phyloP scores from a whole-genome alignment of 1,140 invertebrate genomes.

The Microplitis mediator region DNA sequence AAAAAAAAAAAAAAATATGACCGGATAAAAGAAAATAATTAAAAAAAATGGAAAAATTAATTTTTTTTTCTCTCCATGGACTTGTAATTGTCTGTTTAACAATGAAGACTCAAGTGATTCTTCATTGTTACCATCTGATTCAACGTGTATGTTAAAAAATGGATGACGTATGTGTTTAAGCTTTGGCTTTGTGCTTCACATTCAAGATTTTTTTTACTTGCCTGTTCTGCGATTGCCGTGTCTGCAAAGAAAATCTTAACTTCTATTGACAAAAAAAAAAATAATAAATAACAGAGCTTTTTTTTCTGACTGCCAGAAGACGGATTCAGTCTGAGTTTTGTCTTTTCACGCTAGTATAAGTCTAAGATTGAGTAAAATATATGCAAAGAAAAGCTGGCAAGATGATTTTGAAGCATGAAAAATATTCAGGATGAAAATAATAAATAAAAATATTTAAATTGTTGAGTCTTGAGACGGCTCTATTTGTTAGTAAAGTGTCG shows the following conservation, averaged over 20 bases:
- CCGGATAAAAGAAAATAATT: neutral
- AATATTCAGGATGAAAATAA: neutral
- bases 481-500: neutral
- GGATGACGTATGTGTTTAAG: neutral
- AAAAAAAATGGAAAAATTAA: neutral
- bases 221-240: neutral
- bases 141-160: too few species aligned
- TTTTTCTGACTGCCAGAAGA: neutral
- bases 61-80: neutral
- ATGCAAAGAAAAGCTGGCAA: neutral
- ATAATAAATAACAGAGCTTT: neutral
- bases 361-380: neutral
- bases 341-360: neutral
- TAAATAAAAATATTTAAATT: too few species aligned
- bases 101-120: neutral
- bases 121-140: neutral
- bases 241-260: too few species aligned
- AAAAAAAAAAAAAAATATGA: neutral
- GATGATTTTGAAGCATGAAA: neutral
- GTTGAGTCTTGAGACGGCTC: too few species aligned
- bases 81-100: neutral
- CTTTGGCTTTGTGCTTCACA: conserved; percentile 3
- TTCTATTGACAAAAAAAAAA: too few species aligned
- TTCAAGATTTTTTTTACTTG: neutral
- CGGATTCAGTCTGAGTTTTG: neutral